phyloP scores from a whole-genome alignment of 2,113 vertebrate genomes.

The Seriola rivoliana region DNA sequence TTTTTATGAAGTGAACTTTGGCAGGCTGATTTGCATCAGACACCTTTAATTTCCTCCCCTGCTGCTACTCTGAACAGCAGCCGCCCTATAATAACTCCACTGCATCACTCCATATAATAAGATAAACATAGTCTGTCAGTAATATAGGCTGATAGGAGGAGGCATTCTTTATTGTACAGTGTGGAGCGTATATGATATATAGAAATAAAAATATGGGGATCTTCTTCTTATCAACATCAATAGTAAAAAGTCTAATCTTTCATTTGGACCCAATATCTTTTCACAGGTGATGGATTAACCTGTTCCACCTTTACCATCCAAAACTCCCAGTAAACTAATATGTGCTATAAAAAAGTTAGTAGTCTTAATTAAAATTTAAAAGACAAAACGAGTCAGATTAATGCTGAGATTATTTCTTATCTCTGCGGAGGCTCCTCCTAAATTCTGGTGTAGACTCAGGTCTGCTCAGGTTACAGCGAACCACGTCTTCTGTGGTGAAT shows the following conservation, averaged over 20 bases:
- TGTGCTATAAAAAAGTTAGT: neutral
- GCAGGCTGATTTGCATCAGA: slow-evolving; percentile 17
- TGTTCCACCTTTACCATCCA: neutral
- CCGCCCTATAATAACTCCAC: slow-evolving; percentile 3
- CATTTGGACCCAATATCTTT: neutral
- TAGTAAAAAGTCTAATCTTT: neutral
- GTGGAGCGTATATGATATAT: neutral
- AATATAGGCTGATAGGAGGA: slow-evolving; percentile 6
- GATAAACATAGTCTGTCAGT: neutral
- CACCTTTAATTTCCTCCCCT: slow-evolving; percentile 30
- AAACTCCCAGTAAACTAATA: slow-evolving; percentile 7
- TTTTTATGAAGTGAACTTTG: slow-evolving; percentile 20
- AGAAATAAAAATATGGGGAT: neutral
- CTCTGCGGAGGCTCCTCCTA: slow-evolving; percentile 5
- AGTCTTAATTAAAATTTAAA: slow-evolving; percentile 13
- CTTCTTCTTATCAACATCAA: neutral
- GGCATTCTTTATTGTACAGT: slow-evolving; percentile 3
- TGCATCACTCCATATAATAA: slow-evolving; percentile 13
- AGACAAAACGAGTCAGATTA: slow-evolving; percentile 21
- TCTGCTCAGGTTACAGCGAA: slow-evolving; percentile 25
- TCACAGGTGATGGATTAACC: slow-evolving; percentile 1
- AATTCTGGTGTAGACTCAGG: slow-evolving; percentile 12
- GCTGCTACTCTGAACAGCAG: slow-evolving; percentile 5
- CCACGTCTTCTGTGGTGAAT: slow-evolving; percentile 17
- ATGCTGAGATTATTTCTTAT: slow-evolving; percentile 17